These are phyloP conservation scores for Erythrolamprus reginae DNA, from an alignment of 2,113 vertebrate species.

Conservation along the genomic window DNA sequence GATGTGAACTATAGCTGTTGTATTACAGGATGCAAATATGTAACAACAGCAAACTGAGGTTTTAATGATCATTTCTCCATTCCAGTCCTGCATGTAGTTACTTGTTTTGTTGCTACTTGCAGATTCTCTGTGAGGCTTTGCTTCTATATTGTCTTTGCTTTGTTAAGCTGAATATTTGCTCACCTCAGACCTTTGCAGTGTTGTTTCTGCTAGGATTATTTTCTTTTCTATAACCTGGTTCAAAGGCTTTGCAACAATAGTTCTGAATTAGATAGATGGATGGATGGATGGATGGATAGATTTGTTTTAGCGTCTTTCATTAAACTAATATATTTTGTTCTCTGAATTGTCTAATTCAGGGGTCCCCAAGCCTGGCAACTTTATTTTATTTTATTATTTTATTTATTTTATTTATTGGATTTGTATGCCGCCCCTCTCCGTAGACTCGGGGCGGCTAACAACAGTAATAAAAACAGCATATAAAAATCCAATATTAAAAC, in stretches of 20 bases:
- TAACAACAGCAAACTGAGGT: neutral
- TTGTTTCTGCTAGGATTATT: neutral
- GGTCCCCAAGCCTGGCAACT: too few relatives aligned
- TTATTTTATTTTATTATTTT: too few relatives aligned
- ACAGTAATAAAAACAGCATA: too few relatives aligned
- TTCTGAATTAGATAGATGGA: slow-evolving; percentile 1
- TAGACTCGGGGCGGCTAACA: too few relatives aligned
- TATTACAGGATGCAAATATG: neutral
- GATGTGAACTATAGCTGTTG: neutral
- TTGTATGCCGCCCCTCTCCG: too few relatives aligned
- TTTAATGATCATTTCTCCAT: neutral
- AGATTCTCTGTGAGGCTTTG: neutral
- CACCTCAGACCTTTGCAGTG: neutral
- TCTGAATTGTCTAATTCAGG: too few relatives aligned
- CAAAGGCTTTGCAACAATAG: neutral
- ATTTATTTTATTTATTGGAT: too few relatives aligned
- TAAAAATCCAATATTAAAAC: too few relatives aligned
- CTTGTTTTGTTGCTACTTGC: neutral
- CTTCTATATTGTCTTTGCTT: neutral
- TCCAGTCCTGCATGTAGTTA: neutral
- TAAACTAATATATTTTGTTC: slow-evolving; percentile 15
- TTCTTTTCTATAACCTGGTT: neutral
- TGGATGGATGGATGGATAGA: too few relatives aligned
- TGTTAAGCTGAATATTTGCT: neutral
- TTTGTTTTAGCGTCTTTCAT: neutral